Base-by-base conservation (phyloP, 2,797 vertebrate genomes). In the Chelonia mydas region DNA sequence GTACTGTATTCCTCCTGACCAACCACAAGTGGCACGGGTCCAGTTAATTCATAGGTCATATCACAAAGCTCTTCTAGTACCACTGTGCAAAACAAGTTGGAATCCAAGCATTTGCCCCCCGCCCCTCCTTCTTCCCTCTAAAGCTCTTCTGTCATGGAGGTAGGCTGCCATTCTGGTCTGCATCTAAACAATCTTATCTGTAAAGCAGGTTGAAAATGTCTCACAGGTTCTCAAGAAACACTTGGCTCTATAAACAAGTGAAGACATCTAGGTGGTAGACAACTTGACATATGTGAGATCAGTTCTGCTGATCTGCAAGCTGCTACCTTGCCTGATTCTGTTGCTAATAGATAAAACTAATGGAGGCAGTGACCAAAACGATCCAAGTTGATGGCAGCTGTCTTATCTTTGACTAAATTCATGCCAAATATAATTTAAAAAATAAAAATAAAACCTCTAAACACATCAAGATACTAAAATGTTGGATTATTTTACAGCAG, bases 391-490 rank as follows among this genome's bases (percentile, higher is more conserved):
- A 65, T 90, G 89, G 11, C 49, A 92, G 80, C 81, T 68, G 82
- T 13, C 89, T 94, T 92, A 57, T 11, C 17, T 94, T 83, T 89
- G 53, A 94, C 88, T 72, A 91, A 84, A 95, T 80, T 96, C 91
- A 93, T 27, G 84, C 72, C 28, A 92, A 93, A 89, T 65, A 49
- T 13, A 97, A 86, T 47, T 31, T 27, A 2, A 12, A 88, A 89
- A 3, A 78, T 85, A 13, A 0, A 17, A 0, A 0, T 3, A 72
- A 87, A 84, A 95, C 61, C 88, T 97, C 92, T 93, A 85, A 95
- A 93, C 25, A 57, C 41, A 95, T 15, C 61, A 82, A 89, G 83
- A 84, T 47, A 90, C 53, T 23, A 54, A 54, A 23, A 54, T 54
- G 53, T 54, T 54, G 53, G 53, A 54, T 54, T 54, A 23, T 54